Conservation (phyloP, 2,797 vertebrate species). For the Sebastes jordani region DNA sequence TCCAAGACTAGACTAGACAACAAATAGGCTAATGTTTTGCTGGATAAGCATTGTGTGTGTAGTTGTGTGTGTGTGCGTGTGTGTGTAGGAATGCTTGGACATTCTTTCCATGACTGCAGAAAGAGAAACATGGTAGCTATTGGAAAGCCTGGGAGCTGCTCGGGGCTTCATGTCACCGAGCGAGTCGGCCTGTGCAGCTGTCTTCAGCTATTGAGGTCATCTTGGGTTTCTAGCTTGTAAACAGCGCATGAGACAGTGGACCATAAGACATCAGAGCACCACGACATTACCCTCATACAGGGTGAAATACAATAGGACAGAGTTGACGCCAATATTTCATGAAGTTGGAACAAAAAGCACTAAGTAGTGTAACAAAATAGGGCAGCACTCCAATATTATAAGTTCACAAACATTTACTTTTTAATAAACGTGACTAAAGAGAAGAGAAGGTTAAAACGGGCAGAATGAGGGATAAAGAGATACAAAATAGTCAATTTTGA, state of each 20-base stretch:
- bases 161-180: conserved; percentile 66
- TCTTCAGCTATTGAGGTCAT: conserved; percentile 76
- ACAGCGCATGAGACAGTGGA: conserved; percentile 55
- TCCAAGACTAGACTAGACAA: conserved; percentile 65
- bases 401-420: not conserved
- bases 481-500: not conserved
- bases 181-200: conserved; percentile 70
- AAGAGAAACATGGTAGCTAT: conserved; percentile 60
- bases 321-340: not conserved
- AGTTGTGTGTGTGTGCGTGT: conserved; percentile 8
- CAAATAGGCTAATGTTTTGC: conserved; percentile 74
- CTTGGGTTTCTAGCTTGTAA: conserved; percentile 55
- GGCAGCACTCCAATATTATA: not conserved
- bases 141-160: conserved; percentile 74
- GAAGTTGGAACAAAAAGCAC: not conserved
- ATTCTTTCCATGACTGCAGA: conserved; percentile 63
- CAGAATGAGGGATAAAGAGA: not conserved
- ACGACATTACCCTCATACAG: conserved; percentile 9
- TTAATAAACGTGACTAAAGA: not conserved
- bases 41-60: conserved; percentile 65
- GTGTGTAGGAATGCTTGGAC: conserved; percentile 34
- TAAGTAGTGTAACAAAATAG: not conserved
- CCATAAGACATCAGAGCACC: conserved; percentile 35
- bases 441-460: not conserved
- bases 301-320: not conserved